Percentiles rank a stretch among this genome's conserved stretches.
These are phyloP conservation scores for Latrodectus hesperus DNA, from an alignment of 2,888 invertebrate genomes.

Conservation along the genomic window DNA sequence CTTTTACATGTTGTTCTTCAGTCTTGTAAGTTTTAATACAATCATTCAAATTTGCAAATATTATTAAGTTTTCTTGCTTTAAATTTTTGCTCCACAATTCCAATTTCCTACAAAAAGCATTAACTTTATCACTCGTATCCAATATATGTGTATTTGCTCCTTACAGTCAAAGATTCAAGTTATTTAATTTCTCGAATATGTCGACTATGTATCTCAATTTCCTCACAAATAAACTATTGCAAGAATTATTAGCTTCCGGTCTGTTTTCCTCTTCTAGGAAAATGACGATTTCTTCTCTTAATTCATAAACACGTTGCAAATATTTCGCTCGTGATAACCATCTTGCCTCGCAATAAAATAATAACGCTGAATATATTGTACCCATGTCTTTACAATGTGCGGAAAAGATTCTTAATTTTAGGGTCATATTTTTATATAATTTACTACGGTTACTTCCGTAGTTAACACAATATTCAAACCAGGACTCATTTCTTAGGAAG, in stretches of 20 bases:
- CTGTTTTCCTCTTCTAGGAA: slow-evolving; percentile 39
- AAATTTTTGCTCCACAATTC: background rate
- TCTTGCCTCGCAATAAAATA: background rate
- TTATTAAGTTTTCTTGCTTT: background rate
- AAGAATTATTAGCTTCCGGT: slow-evolving; percentile 44
- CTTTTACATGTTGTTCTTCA: slow-evolving; percentile 32
- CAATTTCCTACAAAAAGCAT: slow-evolving; percentile 2
- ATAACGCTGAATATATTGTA: background rate
- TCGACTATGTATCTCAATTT: slow-evolving; percentile 56
- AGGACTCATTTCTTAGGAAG: too few species aligned
- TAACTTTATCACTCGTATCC: slow-evolving; percentile 36
- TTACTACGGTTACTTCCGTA: too few species aligned
- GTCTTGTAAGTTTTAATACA: slow-evolving; percentile 27
- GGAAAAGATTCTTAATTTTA: too few species aligned
- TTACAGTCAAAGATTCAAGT: slow-evolving; percentile 47
- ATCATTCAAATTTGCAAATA: background rate
- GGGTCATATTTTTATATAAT: too few species aligned
- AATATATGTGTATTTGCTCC: slow-evolving; percentile 49
- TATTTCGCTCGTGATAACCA: background rate
- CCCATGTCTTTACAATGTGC: background rate
- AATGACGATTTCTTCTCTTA: background rate
- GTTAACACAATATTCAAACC: too few species aligned
- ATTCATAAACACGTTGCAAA: background rate
- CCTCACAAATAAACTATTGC: slow-evolving; percentile 47
- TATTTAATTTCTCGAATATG: slow-evolving; percentile 58